Evolutionary conservation across 2,113 vertebrate genomes (phyloP).

Genomic region (Myotis yumanensis): DNA sequence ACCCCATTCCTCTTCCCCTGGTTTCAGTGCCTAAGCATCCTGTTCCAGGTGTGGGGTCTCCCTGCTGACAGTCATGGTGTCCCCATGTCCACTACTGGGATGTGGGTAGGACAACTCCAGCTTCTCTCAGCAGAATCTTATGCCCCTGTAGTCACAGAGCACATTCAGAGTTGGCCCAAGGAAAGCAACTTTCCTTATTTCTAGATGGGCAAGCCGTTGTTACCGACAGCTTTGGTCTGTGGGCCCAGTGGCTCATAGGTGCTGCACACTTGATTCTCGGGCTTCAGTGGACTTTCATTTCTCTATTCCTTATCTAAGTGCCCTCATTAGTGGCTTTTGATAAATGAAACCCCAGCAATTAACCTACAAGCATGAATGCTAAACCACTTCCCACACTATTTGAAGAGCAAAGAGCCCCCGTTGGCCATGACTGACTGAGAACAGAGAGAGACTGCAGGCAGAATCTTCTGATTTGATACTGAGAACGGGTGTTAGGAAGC

Average conservation of each 20-base stretch:
- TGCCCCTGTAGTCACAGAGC: background rate
- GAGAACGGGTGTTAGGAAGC: background rate
- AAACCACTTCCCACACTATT: background rate
- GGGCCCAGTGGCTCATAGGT: background rate
- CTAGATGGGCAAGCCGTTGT: background rate
- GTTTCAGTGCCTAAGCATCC: rapidly evolving
- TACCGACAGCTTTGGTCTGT: background rate
- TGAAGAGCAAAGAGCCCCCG: background rate
- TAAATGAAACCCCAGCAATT: background rate
- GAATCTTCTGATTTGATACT: background rate
- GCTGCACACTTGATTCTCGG: background rate
- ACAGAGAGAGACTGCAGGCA: background rate
- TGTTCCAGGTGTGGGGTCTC: conserved; percentile 55
- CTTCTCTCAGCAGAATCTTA: background rate
- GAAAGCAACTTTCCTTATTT: background rate
- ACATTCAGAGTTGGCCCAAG: background rate
- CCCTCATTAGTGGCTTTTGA: background rate
- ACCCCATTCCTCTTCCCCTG: rapidly evolving
- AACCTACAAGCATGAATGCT: background rate
- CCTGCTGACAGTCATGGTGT: background rate
- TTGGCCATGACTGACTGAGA: background rate
- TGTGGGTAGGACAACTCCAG: background rate
- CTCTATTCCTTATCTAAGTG: background rate
- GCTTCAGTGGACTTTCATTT: background rate
- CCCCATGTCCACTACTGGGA: background rate